These are phyloP conservation scores for Cheilosia impressa DNA, from an alignment of 2,888 invertebrate species.

Conservation along the genomic window DNA sequence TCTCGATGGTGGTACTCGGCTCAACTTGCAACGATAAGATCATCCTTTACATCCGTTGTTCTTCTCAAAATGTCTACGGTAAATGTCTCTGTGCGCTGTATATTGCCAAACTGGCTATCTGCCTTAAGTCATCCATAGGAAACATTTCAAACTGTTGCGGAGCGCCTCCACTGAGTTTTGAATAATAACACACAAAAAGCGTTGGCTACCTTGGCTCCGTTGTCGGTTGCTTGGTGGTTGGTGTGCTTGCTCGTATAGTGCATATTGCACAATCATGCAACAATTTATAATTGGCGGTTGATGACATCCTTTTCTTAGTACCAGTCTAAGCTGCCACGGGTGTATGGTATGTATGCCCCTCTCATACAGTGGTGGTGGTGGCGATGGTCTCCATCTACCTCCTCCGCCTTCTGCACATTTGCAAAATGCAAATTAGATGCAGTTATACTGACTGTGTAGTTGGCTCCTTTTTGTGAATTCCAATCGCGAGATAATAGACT, in stretches of 20 bases:
- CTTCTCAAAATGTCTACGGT: constrained; percentile 11
- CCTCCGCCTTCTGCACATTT: constrained; percentile 1
- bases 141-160: constrained; percentile 39
- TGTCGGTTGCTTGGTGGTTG: neutral
- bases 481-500: constrained; percentile 70
- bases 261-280: constrained; percentile 73
- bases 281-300: constrained; percentile 75
- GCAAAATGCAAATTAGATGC: constrained; percentile 69
- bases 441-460: constrained; percentile 32
- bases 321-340: constrained; percentile 40
- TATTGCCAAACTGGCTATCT: constrained; percentile 36
- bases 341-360: constrained; percentile 30
- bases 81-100: constrained; percentile 3
- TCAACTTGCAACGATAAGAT: constrained; percentile 58
- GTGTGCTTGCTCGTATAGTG: neutral
- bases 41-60: constrained; percentile 43
- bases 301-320: constrained; percentile 71
- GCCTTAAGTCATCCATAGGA: constrained; percentile 63
- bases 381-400: constrained; percentile 17
- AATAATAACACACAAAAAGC: constrained; percentile 40
- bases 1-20: constrained; percentile 22
- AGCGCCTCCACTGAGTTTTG: constrained; percentile 44
- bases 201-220: constrained; percentile 4
- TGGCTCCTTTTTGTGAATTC: constrained; percentile 62
- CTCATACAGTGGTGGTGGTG: neutral